Conservation (phyloP, 2,797 vertebrate species). For the Aphelocoma californica region DNA sequence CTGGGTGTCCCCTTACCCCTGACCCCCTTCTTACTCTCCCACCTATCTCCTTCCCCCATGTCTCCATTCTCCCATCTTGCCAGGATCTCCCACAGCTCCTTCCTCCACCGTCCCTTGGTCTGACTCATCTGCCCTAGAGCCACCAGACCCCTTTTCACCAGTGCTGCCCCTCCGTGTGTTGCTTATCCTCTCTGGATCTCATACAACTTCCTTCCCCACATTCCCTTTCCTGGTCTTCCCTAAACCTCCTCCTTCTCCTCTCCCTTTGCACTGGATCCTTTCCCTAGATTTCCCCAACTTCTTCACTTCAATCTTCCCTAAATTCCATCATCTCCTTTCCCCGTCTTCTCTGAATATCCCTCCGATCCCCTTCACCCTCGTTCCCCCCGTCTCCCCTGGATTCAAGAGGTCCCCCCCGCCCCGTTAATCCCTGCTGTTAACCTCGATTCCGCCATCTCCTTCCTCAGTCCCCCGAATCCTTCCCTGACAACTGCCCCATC, state of each 20-base stretch:
- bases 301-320: background rate
- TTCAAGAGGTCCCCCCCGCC: background rate
- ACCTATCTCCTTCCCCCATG: background rate
- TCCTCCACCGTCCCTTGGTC: too few species aligned
- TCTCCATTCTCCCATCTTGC: background rate
- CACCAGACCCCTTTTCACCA: background rate
- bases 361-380: fast-evolving
- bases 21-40: background rate
- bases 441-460: background rate
- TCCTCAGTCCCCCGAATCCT: background rate
- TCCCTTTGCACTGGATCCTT: background rate
- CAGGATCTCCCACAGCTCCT: background rate
- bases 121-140: background rate
- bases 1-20: too few species aligned
- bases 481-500: background rate
- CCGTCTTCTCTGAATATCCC: background rate
- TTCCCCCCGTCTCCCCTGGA: background rate
- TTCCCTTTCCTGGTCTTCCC: background rate
- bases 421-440: background rate
- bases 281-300: background rate
- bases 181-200: background rate
- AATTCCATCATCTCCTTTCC: background rate
- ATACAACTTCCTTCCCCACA: background rate
- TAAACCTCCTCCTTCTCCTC: background rate
- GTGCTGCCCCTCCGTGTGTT: fast-evolving